Evolutionary conservation across 2,113 vertebrate genomes (phyloP).

Genomic region (Cyprinus carpio): DNA sequence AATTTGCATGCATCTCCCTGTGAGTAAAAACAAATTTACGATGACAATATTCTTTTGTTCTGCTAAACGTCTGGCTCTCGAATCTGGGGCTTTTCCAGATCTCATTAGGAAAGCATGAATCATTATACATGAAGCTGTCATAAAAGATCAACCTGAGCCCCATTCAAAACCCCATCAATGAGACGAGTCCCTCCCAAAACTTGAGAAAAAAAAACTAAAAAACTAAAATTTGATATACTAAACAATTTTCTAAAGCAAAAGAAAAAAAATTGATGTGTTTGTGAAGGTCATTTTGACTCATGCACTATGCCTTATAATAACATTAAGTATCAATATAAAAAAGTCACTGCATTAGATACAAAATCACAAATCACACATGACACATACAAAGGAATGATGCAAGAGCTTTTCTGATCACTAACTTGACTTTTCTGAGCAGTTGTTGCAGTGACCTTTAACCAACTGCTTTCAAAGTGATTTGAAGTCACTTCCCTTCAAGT

Average conservation of each 20-base stretch:
- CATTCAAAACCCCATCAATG: background rate
- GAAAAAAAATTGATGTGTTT: background rate
- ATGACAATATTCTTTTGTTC: slow-evolving; percentile 20
- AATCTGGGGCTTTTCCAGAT: slow-evolving; percentile 20
- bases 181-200: background rate
- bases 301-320: too few relatives aligned
- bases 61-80: background rate
- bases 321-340: too few relatives aligned
- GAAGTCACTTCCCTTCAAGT: too few relatives aligned
- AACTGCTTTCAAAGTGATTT: too few relatives aligned
- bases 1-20: background rate
- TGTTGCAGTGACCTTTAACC: too few relatives aligned
- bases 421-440: too few relatives aligned
- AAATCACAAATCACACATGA: too few relatives aligned
- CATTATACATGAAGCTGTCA: slow-evolving; percentile 20
- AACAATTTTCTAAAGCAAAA: too few relatives aligned
- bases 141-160: background rate
- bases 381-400: too few relatives aligned
- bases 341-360: too few relatives aligned
- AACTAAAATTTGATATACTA: background rate
- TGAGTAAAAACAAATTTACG: background rate
- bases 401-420: too few relatives aligned
- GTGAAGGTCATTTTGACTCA: background rate
- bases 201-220: background rate
- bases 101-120: slow-evolving; percentile 53